Base-by-base conservation (phyloP, 2,113 vertebrate species). In the Pongo abelii region DNA sequence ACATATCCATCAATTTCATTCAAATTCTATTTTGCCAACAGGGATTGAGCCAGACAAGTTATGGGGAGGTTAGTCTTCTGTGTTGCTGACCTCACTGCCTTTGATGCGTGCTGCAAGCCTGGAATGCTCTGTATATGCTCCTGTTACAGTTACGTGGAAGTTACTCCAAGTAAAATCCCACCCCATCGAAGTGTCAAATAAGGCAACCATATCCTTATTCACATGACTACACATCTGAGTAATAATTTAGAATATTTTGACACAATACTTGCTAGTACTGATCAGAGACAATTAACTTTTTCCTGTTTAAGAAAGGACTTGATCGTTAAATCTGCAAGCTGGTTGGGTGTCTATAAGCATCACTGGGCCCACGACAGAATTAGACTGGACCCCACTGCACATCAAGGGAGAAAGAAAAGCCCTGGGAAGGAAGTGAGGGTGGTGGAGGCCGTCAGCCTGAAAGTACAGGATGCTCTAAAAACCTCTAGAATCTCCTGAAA, bases 351-450 rank as follows among this genome's bases (percentile, higher is more conserved):
- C 35, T 25, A 1, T 22, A 40, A 18, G 48, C 30, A 16, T 12
- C 2, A 1, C 0, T 1, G 8, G 3, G 14, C 40, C 30, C 27
- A 8, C 50, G 23, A 20, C 8, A 27, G 32, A 48, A 35, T 32
- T 9, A 27, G 46, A 20, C 7, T 0, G 20, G 25, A 52, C 43
- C 43, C 83, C 2, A 1, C 8, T 20, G 43, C 52, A 22, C 35
- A 38, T 8, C 55, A 27, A 16, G 27, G 59, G 59, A 78, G 35
- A 43, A 46, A 69, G 8, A 52, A 25, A 78, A 38, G 6, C 55
- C 32, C 30, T n/a, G 12, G 57, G 30, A 46, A 52, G 93, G n/a
- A 27, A 74, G 72, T 2, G 2, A n/a, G 38, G 14, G 2, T 14
- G 61, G 5, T 6, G 38, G 69, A 59, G 25, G 40, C n/a, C 43